phyloP scores from a whole-genome alignment of 2,113 vertebrate genomes.

The Sporophila hypoxantha region DNA sequence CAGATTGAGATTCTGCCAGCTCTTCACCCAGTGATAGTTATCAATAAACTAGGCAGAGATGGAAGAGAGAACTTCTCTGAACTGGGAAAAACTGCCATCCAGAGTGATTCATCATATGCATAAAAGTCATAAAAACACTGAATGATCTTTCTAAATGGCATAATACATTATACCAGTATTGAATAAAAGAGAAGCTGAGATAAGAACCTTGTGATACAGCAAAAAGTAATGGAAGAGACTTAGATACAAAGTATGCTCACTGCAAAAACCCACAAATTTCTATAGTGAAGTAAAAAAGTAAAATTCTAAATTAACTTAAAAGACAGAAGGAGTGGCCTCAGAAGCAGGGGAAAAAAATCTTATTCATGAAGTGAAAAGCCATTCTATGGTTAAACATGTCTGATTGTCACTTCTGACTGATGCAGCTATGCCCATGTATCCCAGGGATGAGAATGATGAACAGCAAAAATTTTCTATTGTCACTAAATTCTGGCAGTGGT shows the following conservation, averaged over 20 bases:
- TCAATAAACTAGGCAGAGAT: conserved; percentile 50
- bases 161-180: conserved; percentile 2
- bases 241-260: not conserved
- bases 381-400: not conserved
- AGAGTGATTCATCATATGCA: conserved; percentile 50
- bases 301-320: not conserved
- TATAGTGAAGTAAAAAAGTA: not conserved
- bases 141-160: conserved; percentile 46
- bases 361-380: not conserved
- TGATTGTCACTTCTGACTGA: not conserved
- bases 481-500: not conserved
- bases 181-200: conserved; percentile 45
- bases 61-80: conserved; percentile 21
- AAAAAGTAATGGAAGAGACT: not conserved
- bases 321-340: not conserved
- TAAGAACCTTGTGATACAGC: conserved; percentile 9
- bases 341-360: not conserved
- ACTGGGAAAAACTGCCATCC: conserved; percentile 33
- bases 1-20: not conserved
- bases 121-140: conserved; percentile 28
- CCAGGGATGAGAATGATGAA: not conserved
- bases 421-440: not conserved
- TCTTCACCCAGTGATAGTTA: conserved; percentile 6
- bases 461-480: not conserved
- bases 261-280: not conserved